phyloP scores from a whole-genome alignment of 2,113 vertebrate genomes.

The Protobothrops mucrosquamatus region DNA sequence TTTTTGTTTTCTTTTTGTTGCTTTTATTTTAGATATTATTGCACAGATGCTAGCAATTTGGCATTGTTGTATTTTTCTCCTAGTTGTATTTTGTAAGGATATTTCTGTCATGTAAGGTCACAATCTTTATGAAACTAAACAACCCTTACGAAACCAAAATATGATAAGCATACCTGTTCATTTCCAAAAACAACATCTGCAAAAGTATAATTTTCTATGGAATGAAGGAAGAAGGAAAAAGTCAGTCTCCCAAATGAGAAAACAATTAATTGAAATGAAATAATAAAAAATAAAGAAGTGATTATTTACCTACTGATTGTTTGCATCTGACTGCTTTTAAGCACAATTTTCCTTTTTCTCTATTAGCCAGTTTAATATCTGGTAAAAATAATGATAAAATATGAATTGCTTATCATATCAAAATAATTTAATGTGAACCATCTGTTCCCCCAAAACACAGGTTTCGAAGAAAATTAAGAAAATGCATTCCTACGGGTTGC shows the following conservation, averaged over 20 bases:
- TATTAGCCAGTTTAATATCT: slow-evolving; percentile 90
- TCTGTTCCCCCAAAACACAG: background rate
- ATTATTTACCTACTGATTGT: slow-evolving; percentile 75
- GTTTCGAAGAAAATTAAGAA: background rate
- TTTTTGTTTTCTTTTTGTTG: background rate
- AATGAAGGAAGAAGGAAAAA: slow-evolving; percentile 42
- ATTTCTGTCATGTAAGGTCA: background rate
- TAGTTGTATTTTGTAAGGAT: background rate
- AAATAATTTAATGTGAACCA: background rate
- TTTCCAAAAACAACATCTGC: slow-evolving; percentile 92
- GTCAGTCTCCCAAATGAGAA: slow-evolving; percentile 23
- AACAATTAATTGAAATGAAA: background rate
- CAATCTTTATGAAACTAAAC: background rate
- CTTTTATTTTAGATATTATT: background rate
- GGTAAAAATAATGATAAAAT: slow-evolving; percentile 37
- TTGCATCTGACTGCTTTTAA: slow-evolving; percentile 88
- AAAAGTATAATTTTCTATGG: slow-evolving; percentile 82
- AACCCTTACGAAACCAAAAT: background rate
- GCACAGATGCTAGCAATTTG: background rate
- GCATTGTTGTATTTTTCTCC: background rate
- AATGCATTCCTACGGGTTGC: background rate
- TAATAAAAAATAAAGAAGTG: background rate
- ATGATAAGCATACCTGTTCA: slow-evolving; percentile 80
- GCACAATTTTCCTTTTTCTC: slow-evolving; percentile 90
- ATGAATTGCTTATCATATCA: background rate